Evolutionary conservation across 2,888 invertebrate species (phyloP).

Genomic region (Heteromurus nitidus): DNA sequence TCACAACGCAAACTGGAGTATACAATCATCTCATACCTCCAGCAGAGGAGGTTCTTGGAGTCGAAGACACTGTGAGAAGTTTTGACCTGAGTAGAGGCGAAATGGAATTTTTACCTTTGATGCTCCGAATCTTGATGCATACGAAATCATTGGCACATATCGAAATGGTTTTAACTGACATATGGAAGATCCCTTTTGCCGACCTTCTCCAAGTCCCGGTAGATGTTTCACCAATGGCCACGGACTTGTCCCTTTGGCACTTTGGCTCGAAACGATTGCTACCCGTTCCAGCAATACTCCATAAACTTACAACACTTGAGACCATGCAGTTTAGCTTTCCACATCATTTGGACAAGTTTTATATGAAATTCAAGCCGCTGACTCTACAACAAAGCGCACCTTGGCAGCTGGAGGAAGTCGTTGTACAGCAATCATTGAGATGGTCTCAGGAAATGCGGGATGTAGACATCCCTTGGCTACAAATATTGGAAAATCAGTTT

Average conservation of each 20-base stretch:
- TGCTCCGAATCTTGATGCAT: constrained; percentile 25
- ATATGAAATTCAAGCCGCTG: constrained; percentile 42
- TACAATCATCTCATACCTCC: constrained; percentile 37
- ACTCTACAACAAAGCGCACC: constrained; percentile 11
- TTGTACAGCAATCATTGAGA: constrained; percentile 44
- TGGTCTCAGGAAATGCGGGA: constrained; percentile 53
- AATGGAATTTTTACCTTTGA: constrained; percentile 53
- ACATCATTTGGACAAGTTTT: constrained; percentile 44
- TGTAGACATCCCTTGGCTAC: constrained; percentile 45
- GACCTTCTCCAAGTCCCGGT: constrained; percentile 38
- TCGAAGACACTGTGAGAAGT: constrained; percentile 17
- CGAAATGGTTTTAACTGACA: constrained; percentile 50
- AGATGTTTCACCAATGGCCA: constrained; percentile 5
- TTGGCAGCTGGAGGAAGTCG: constrained; percentile 45
- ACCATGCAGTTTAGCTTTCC: constrained; percentile 41
- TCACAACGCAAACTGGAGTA: constrained; percentile 45
- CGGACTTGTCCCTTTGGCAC: constrained; percentile 47
- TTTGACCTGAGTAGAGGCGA: constrained; percentile 47
- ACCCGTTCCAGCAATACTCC: constrained; percentile 23
- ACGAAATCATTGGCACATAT: constrained; percentile 20
- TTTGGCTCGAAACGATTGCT: constrained; percentile 47
- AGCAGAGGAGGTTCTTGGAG: not conserved
- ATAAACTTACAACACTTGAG: constrained; percentile 9
- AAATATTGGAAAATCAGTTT: constrained; percentile 48
- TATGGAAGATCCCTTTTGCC: constrained; percentile 50